Base-by-base conservation (phyloP, 2,113 vertebrate species). In the Dissostichus mawsoni region DNA sequence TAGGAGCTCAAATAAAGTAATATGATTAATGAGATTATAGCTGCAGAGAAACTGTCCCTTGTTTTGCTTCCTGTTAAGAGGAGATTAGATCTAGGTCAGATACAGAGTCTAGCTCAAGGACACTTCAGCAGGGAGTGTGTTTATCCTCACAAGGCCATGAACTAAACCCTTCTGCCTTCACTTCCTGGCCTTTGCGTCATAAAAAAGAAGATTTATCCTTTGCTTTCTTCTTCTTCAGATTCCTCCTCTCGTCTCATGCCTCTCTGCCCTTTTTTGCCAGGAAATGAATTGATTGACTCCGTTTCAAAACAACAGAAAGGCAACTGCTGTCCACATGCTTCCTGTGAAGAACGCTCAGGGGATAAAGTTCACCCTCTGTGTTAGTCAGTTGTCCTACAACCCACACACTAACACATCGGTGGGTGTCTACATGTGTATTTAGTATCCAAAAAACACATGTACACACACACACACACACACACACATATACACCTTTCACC, bases 281-380 rank as follows among this genome's bases (percentile, higher is more conserved):
- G 87, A 91, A 88, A 88, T 78, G 87, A 87, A 79, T 78, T 79
- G 83, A 85, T 56, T 72, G 89, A 85, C 80, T 90, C 57, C 14
- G 51, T 87, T 87, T 86, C 74, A 86, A 82, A 72, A 53, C 78
- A 79, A 85, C 87, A 90, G 87, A 91, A 90, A 89, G 76, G 66
- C 67, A 63, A 85, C 74, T 66, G 79, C 81, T 89, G 82, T 61
- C 11, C 84, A 81, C 76, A 86, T 36, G 73, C 86, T 88, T 93
- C 87, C 90, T 88, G 86, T 82, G 64, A 65, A 88, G 82, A 76
- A 88, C 8, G 29, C 64, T 72, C 65, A 69, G 66, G 67, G 83
- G 62, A 77, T 83, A 83, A 84, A 83, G 86, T 90, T 89, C 77
- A 78, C 52, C 36, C 33, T 65, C 57, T 48, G 72, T 64, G 77